A percentile compares a stretch with the other conserved stretches of the same genome.
Evolutionary conservation across 2,797 vertebrate genomes (phyloP).

Genomic region (Epinephelus malabaricus): DNA sequence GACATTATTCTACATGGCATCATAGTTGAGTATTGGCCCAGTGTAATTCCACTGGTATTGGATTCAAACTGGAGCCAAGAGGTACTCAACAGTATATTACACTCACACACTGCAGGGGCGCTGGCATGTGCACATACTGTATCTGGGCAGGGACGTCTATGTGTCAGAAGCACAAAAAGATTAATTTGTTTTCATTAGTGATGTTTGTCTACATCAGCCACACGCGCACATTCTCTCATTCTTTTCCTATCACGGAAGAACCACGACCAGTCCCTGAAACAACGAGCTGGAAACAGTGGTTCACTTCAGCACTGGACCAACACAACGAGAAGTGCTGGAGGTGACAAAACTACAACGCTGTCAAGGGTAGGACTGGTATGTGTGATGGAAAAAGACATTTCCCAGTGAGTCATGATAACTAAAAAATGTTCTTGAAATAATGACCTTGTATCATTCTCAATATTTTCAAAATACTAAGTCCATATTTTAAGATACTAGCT

Average conservation of each 20-base stretch:
- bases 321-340: neutral
- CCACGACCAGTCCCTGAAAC: constrained; percentile 20
- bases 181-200: constrained; percentile 67
- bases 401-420: too few species aligned
- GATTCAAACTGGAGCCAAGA: constrained; percentile 29
- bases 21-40: constrained; percentile 17
- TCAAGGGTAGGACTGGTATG: neutral
- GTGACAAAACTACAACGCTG: neutral
- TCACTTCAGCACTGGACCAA: constrained; percentile 7
- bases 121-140: constrained; percentile 27
- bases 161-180: constrained; percentile 61
- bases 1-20: constrained; percentile 32
- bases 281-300: constrained; percentile 30
- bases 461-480: too few species aligned
- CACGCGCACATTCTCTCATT: constrained; percentile 12
- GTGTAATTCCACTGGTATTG: constrained; percentile 32
- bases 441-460: too few species aligned
- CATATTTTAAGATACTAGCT: too few species aligned
- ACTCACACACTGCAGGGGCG: constrained; percentile 17
- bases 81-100: constrained; percentile 36
- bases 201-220: constrained; percentile 47
- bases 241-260: constrained; percentile 29
- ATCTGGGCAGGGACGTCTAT: constrained; percentile 54
- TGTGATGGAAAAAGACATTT: too few species aligned
- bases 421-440: too few species aligned